Conservation (phyloP, 1,140 invertebrate genomes). For the Dolichoris vasculosae region DNA sequence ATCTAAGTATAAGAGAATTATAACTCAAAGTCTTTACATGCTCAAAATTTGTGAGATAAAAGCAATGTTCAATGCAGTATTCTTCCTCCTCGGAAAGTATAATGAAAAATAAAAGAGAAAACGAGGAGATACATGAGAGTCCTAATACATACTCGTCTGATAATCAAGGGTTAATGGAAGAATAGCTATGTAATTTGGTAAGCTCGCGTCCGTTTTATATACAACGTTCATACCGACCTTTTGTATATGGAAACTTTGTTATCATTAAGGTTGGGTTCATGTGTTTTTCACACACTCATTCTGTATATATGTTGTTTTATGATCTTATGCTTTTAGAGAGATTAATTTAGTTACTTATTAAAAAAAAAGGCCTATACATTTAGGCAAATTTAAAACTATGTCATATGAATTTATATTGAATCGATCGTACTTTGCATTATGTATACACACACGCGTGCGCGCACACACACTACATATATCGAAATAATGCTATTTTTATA, state of each 20-base stretch:
- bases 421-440: background rate
- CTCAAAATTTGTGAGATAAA: background rate
- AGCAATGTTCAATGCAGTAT: background rate
- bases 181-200: background rate
- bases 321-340: conserved; percentile 32
- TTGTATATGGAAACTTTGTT: conserved; percentile 43
- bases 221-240: background rate
- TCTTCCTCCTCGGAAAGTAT: background rate
- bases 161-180: conserved; percentile 45
- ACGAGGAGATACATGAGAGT: conserved; percentile 21
- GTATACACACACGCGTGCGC: too few relatives aligned
- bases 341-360: conserved; percentile 30
- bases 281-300: conserved; percentile 7
- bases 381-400: background rate
- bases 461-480: too few relatives aligned
- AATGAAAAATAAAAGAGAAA: background rate
- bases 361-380: background rate
- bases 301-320: conserved; percentile 21
- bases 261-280: conserved; percentile 33
- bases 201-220: conserved; percentile 14
- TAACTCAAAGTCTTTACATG: background rate
- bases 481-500: too few relatives aligned
- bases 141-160: conserved; percentile 44
- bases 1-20: background rate
- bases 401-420: background rate